Percentiles rank a stretch among this genome's conserved stretches.
Conservation (phyloP, 2,797 vertebrate genomes). For the Neostethus bicornis region DNA sequence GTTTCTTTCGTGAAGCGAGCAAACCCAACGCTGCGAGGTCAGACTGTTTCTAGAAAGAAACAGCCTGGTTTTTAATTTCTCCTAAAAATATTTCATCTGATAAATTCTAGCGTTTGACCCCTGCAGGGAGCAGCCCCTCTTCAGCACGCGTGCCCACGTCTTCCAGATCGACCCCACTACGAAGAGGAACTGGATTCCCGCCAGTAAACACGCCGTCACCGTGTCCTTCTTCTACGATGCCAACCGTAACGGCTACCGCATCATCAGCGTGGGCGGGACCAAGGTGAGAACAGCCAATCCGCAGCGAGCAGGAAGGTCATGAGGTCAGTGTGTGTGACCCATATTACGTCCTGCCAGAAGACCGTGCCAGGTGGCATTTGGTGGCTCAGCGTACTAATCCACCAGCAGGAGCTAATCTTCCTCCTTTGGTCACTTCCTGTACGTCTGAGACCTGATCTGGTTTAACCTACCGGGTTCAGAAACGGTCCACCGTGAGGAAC, state of each 20-base stretch:
- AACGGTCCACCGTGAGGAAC: too few species aligned
- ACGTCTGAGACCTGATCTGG: too few species aligned
- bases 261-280: slow-evolving; percentile 96
- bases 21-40: too few species aligned
- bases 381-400: slow-evolving; percentile 48
- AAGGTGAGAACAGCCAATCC: slow-evolving; percentile 83
- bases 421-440: too few species aligned
- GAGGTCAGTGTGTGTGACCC: slow-evolving; percentile 78
- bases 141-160: slow-evolving; percentile 93
- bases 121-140: slow-evolving; percentile 94
- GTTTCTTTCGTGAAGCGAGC: too few species aligned
- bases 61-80: too few species aligned
- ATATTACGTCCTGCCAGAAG: slow-evolving; percentile 71
- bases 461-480: too few species aligned
- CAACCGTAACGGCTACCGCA: slow-evolving; percentile 90
- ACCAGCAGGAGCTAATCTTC: too few species aligned
- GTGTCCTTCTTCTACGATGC: slow-evolving; percentile 97
- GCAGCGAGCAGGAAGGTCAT: slow-evolving; percentile 22
- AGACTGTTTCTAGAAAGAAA: too few species aligned
- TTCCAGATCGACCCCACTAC: slow-evolving; percentile 96
- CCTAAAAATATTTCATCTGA: too few species aligned
- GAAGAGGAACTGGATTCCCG: slow-evolving; percentile 96
- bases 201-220: slow-evolving; percentile 93
- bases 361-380: slow-evolving; percentile 49
- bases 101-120: too few species aligned